phyloP scores from a whole-genome alignment of 1,140 invertebrate species.

The Drosophila burlai region DNA sequence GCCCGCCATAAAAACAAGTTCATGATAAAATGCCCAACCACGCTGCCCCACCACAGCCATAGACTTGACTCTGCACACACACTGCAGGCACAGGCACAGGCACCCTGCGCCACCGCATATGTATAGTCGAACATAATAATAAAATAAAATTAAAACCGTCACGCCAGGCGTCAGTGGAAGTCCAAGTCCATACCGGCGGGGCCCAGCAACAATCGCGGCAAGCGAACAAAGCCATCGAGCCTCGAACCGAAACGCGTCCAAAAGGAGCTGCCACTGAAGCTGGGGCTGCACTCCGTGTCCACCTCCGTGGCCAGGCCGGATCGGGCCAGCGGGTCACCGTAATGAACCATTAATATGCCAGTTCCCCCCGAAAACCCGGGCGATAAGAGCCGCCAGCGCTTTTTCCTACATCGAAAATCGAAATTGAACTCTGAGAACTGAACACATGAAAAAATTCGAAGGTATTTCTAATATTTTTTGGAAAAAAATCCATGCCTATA shows the following conservation, averaged over 20 bases:
- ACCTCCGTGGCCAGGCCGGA: slow-evolving; percentile 24
- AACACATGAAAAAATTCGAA: no score
- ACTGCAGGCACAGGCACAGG: slow-evolving; percentile 25
- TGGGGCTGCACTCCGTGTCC: slow-evolving; percentile 30
- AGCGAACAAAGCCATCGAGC: slow-evolving; percentile 63
- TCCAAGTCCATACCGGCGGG: slow-evolving; percentile 17
- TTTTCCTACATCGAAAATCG: slow-evolving; percentile 68
- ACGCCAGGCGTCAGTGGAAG: slow-evolving; percentile 77
- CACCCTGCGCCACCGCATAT: slow-evolving; percentile 67
- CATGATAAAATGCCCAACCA: slow-evolving; percentile 46
- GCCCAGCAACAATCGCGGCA: slow-evolving; percentile 51
- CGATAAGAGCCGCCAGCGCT: slow-evolving; percentile 42
- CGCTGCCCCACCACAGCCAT: slow-evolving; percentile 4
- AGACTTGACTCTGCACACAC: slow-evolving; percentile 14
- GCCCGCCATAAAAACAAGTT: slow-evolving; percentile 49
- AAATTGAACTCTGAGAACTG: slow-evolving; percentile 60
- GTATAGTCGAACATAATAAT: slow-evolving; percentile 62
- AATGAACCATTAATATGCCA: slow-evolving; percentile 83
- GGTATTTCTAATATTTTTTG: no score
- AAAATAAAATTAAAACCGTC: slow-evolving; percentile 80
- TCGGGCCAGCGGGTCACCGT: slow-evolving; percentile 74
- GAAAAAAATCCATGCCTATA: no score
- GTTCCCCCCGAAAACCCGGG: slow-evolving; percentile 24
- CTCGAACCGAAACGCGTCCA: slow-evolving; percentile 23
- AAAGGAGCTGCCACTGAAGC: slow-evolving; percentile 57